These are phyloP conservation scores for Aphis craccivora DNA, from an alignment of 1,140 invertebrate genomes.

Conservation along the genomic window DNA sequence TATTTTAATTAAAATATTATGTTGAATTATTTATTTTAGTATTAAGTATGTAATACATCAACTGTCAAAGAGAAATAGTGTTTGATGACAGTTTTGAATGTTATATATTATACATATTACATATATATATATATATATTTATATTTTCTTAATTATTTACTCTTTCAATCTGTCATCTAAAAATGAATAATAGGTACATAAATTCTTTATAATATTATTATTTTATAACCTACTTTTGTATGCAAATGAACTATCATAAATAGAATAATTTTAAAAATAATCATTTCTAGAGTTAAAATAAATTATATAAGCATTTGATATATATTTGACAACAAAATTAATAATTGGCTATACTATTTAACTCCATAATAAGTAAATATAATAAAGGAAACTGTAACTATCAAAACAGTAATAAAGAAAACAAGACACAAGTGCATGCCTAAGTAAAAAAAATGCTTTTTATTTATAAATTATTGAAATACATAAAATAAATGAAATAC, in stretches of 20 bases:
- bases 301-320: not conserved
- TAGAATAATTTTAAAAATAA: not conserved
- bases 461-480: too few relatives aligned
- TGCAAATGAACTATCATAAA: not conserved
- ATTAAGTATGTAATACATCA: not conserved
- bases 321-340: too few relatives aligned
- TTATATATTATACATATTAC: too few relatives aligned
- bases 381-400: too few relatives aligned
- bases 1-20: not conserved
- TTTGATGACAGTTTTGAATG: too few relatives aligned
- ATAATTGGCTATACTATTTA: too few relatives aligned
- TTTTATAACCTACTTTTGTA: not conserved
- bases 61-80: not conserved
- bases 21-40: not conserved
- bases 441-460: too few relatives aligned
- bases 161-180: not conserved
- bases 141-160: not conserved
- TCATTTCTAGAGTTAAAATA: not conserved
- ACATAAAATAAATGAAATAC: too few relatives aligned
- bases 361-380: too few relatives aligned
- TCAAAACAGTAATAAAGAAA: too few relatives aligned
- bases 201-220: not conserved
- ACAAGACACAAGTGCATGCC: too few relatives aligned
- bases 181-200: not conserved
- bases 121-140: too few relatives aligned